A percentile compares a stretch with the other conserved stretches of the same genome.
Conservation (phyloP, 2,113 vertebrate genomes). For the Mesitornis unicolor region DNA sequence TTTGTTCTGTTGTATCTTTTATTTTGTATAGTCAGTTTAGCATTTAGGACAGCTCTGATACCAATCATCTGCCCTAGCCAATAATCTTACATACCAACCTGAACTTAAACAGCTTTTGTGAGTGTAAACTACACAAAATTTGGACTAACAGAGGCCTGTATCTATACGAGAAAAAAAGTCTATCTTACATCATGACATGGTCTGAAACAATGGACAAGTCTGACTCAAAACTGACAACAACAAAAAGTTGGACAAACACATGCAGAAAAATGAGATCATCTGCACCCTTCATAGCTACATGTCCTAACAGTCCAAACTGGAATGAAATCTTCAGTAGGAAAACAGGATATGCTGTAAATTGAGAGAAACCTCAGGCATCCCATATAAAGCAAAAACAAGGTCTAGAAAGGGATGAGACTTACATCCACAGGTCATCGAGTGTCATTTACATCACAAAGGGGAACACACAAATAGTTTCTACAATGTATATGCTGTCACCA, state of each 20-base stretch:
- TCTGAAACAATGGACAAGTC: background rate
- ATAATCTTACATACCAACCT: background rate
- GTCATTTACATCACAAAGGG: background rate
- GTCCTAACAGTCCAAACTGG: background rate
- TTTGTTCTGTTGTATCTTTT: background rate
- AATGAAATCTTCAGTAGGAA: background rate
- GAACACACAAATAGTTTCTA: background rate
- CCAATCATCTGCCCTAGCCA: background rate
- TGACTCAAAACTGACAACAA: background rate
- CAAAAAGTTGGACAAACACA: background rate
- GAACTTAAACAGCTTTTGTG: background rate
- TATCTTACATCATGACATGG: background rate
- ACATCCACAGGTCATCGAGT: background rate
- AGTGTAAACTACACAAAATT: background rate
- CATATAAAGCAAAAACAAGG: background rate
- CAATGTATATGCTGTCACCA: rapidly evolving
- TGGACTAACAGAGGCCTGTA: background rate
- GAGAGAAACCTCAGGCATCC: background rate
- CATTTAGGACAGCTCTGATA: background rate
- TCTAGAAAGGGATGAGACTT: background rate
- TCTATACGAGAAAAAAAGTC: background rate
- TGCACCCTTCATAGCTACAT: background rate
- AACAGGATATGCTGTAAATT: background rate
- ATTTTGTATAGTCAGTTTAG: background rate
- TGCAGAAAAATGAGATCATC: background rate